These are phyloP conservation scores for Noctua fimbriata DNA, from an alignment of 2,888 invertebrate genomes.

Conservation along the genomic window DNA sequence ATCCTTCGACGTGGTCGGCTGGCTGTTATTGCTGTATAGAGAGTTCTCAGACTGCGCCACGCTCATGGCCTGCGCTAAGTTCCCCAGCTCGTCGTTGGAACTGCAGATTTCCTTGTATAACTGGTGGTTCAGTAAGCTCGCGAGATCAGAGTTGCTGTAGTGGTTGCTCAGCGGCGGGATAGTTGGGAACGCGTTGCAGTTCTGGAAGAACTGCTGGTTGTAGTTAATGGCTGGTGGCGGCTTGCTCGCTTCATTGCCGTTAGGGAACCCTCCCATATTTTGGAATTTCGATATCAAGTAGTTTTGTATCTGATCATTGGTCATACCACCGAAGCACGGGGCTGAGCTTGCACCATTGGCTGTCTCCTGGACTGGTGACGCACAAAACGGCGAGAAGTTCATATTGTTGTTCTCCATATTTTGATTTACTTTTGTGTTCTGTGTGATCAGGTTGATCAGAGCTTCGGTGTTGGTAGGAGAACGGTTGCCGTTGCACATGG, in stretches of 20 bases:
- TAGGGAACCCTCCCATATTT: constrained; percentile 78
- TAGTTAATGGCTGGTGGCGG: constrained; percentile 71
- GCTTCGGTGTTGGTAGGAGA: constrained; percentile 73
- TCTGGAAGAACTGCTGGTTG: constrained; percentile 84
- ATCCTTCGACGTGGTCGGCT: constrained; percentile 88
- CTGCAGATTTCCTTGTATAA: constrained; percentile 73
- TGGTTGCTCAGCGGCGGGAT: constrained; percentile 83
- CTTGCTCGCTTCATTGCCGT: constrained; percentile 66
- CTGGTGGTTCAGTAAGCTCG: constrained; percentile 76
- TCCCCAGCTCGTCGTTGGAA: constrained; percentile 74
- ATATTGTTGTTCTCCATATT: constrained; percentile 83
- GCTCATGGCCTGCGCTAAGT: constrained; percentile 82
- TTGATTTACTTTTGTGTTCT: constrained; percentile 72
- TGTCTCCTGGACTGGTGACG: constrained; percentile 72
- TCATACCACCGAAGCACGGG: constrained; percentile 80
- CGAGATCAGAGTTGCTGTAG: constrained; percentile 81
- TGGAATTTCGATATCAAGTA: constrained; percentile 85
- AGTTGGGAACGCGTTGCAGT: constrained; percentile 84
- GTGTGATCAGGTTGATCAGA: constrained; percentile 78
- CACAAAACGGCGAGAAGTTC: constrained; percentile 73
- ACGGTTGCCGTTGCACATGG: constrained; percentile 76
- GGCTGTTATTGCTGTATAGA: constrained; percentile 80
- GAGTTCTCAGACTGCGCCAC: constrained; percentile 82
- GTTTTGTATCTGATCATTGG: constrained; percentile 85
- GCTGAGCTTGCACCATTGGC: constrained; percentile 73